Base-by-base conservation (phyloP, 2,888 invertebrate species). In the Temnothorax rugatulus region DNA sequence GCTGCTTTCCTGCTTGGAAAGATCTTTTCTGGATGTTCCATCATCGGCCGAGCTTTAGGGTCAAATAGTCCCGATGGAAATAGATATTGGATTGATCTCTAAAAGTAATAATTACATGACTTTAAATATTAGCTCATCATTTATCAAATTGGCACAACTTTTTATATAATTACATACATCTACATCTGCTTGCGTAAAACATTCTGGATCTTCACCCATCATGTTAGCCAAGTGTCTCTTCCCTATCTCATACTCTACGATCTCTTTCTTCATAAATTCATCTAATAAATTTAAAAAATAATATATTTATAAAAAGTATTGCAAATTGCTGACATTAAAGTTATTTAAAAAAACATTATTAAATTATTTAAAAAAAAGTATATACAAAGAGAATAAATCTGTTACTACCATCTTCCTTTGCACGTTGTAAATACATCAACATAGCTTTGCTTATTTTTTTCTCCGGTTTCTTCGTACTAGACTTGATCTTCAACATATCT, bases 151-250 rank as follows among this genome's bases (percentile, higher is more conserved):
- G 13, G 0, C 0, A 63, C 13, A 0, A 52, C 57, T 63, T 29
- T n/a, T n/a, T 34, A 76, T 52, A 75, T 95, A 38, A 44, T 95
- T 95, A 98, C 97, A 95, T 95, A 98, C 98, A 95, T 99, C 97
- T 47, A 99, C 96, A 94, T 99, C 98, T 79, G 97, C 96, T 93
- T 99, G 98, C 0, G 97, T 97, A 93, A 99, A 98, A 0, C 96
- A 97, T 92, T 98, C 98, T 0, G 98, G 97, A 95, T 99, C 97
- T 95, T 97, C 97, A 0, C 99, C 99, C 99, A 99, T 99, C 97
- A 99, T 99, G 94, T 99, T 99, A 0, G 99, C 99, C 87, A 99
- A 96, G 95, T 99, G 99, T 50, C 99, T 96, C 94, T 98, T 98
- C 21, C 99, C 99, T 92, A 99, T 97, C 94, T 98, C 97, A 95